Conservation (phyloP, 2,113 vertebrate genomes). For the Plecturocebus donacophilus region DNA sequence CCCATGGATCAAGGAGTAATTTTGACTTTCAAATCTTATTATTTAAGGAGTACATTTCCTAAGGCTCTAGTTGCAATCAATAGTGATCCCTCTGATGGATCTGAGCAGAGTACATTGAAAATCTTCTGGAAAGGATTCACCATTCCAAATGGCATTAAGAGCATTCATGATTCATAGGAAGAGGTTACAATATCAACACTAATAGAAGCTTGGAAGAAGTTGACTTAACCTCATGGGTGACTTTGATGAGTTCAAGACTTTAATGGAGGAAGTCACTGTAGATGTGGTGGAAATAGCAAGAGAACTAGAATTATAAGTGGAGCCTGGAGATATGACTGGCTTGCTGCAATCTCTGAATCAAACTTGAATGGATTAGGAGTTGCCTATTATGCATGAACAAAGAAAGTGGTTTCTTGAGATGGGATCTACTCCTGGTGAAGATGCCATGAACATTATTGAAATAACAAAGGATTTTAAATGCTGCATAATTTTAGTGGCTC, state of each 20-base stretch:
- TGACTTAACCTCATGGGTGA: background rate
- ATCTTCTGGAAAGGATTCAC: background rate
- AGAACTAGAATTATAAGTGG: background rate
- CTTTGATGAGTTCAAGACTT: background rate
- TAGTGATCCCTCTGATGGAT: background rate
- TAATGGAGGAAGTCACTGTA: background rate
- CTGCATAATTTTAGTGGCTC: background rate
- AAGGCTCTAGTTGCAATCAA: background rate
- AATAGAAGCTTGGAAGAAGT: background rate
- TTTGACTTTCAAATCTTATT: background rate
- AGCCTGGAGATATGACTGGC: background rate
- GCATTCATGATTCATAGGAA: background rate
- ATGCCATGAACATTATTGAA: background rate
- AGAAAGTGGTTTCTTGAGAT: background rate
- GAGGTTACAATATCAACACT: background rate
- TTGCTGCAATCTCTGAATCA: background rate
- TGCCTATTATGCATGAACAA: background rate
- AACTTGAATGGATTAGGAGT: background rate
- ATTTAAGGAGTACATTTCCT: background rate
- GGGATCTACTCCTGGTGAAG: background rate
- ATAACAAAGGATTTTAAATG: background rate
- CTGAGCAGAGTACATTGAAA: background rate
- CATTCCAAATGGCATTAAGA: background rate
- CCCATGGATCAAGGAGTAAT: background rate
- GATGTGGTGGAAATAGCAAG: background rate